Base-by-base conservation (phyloP, 2,888 invertebrate species). In the Parnassius orleans region DNA sequence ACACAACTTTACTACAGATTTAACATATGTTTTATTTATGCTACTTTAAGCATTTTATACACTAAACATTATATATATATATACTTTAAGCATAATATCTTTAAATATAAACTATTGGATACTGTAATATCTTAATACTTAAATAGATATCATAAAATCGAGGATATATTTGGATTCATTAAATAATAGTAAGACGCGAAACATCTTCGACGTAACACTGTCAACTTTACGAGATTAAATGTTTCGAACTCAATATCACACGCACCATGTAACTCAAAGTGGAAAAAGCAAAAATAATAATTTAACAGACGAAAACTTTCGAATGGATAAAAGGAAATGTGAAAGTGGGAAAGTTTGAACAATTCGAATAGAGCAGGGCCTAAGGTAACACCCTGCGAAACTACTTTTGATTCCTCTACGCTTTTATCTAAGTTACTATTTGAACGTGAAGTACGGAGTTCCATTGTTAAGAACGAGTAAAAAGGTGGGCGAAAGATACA, bases 361-460 rank as follows among this genome's bases (percentile, higher is more conserved):
- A 80, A 84, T 86, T 81, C 80, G 76, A 85, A 81, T 78, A 76
- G 78, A 76, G 77, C 75, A 74, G 80, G 83, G 83, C 83, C 83
- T 73, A 83, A 82, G 84, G 84, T 83, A 79, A 71, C 81, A 77
- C 80, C 79, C 78, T 79, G 78, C 68, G 75, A 74, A 84, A 86
- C 86, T 87, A 85, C 85, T 84, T 81, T 77, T 83, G 84, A 84
- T 85, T 80, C 84, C 78, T 74, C 77, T 79, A 79, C 82, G 83
- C 86, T 84, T 85, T 88, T 90, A 87, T 90, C 88, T 88, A 87
- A 87, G 75, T 89, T 86, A 79, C 82, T 86, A 79, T 88, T 87
- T 83, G 84, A 85, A 74, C 78, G 74, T 67, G 74, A 79, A 80
- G 80, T 81, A 76, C 75, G 68, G 70, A 79, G 79, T 81, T 81